phyloP scores from a whole-genome alignment of 2,888 invertebrate genomes.

The Rhagium mordax region DNA sequence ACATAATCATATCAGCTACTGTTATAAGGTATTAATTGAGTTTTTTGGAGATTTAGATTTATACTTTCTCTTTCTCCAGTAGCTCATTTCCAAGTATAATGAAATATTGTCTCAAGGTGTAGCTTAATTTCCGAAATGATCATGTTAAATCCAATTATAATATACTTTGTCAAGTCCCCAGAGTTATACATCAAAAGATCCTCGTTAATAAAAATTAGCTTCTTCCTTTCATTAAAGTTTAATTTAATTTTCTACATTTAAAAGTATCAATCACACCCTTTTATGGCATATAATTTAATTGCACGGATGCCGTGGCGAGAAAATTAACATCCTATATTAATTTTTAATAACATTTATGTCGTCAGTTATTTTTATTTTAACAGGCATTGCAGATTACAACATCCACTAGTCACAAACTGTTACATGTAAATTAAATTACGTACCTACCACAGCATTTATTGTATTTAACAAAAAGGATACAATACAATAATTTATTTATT shows the following conservation, averaged over 20 bases:
- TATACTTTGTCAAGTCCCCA: neutral
- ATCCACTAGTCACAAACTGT: no score
- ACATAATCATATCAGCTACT: no score
- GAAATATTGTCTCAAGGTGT: neutral
- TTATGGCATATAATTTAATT: neutral
- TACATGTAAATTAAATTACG: no score
- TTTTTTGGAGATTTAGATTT: neutral
- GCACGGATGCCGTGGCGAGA: neutral
- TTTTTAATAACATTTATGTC: no score
- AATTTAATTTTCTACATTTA: neutral
- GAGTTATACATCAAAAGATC: neutral
- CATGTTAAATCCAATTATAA: neutral
- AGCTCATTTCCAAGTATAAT: no score
- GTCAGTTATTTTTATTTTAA: no score
- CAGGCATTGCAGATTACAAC: no score
- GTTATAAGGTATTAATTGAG: neutral
- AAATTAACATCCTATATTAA: neutral
- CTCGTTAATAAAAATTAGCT: neutral
- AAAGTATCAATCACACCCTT: neutral
- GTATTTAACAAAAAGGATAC: no score
- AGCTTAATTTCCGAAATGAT: neutral
- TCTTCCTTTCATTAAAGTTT: neutral
- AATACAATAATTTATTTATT: no score
- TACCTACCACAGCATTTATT: no score
- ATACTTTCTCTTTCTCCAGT: no score